Percentiles rank a stretch among this genome's conserved stretches.
These are phyloP conservation scores for Xylota sylvarum DNA, from an alignment of 2,888 invertebrate species.

Conservation along the genomic window DNA sequence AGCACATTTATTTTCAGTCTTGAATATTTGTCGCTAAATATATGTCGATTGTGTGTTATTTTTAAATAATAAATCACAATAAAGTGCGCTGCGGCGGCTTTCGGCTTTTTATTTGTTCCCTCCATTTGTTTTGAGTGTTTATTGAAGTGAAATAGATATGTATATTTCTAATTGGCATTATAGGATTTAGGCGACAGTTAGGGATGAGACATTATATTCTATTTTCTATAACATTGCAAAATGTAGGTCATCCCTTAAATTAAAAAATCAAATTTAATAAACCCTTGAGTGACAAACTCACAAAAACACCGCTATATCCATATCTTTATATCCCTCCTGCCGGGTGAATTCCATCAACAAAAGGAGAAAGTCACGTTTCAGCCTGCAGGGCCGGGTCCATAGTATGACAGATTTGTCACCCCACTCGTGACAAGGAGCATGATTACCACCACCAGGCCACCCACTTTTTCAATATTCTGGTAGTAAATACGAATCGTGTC, in stretches of 20 bases:
- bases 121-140: conserved; percentile 43
- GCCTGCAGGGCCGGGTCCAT: background rate
- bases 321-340: background rate
- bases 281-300: background rate
- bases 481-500: conserved; percentile 42
- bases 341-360: background rate
- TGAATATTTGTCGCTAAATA: conserved; percentile 46
- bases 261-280: conserved; percentile 38
- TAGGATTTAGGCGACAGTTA: background rate
- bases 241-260: conserved; percentile 21
- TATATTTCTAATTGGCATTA: conserved; percentile 8
- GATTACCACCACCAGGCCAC: background rate
- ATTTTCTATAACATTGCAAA: too few relatives aligned
- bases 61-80: conserved; percentile 30
- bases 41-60: conserved; percentile 46
- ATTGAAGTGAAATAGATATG: conserved; percentile 17
- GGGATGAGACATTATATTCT: background rate
- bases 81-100: conserved; percentile 19
- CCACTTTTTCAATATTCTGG: too few relatives aligned
- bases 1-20: conserved; percentile 47
- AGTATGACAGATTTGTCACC: conserved; percentile 38
- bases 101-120: too few relatives aligned
- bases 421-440: background rate
- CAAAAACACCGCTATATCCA: background rate
- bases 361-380: conserved; percentile 48